These are phyloP conservation scores for Macrotus californicus DNA, from an alignment of 2,113 vertebrate genomes.

Conservation along the genomic window DNA sequence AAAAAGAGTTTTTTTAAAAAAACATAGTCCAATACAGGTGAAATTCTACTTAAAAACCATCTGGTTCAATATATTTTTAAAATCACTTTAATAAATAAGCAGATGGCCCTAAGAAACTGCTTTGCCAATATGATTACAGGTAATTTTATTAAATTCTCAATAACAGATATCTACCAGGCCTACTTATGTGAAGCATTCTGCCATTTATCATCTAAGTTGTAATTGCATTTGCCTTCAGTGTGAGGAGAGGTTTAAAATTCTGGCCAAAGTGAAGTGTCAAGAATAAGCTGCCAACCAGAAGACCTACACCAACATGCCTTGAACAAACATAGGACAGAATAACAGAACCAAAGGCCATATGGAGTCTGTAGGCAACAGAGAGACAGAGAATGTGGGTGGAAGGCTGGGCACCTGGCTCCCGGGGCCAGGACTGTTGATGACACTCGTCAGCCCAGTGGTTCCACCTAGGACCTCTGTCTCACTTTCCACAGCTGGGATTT, in stretches of 20 bases:
- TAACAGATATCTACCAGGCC: not conserved
- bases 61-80: not conserved
- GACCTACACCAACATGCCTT: not conserved
- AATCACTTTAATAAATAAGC: not conserved
- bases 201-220: not conserved
- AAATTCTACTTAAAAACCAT: not conserved
- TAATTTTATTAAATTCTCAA: not conserved
- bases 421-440: rapidly evolving
- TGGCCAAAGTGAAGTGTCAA: not conserved
- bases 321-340: not conserved
- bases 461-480: not conserved
- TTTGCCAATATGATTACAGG: conserved; percentile 6
- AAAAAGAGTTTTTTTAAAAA: not conserved
- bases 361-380: not conserved
- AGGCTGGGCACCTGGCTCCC: not conserved
- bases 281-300: not conserved
- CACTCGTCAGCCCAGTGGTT: not conserved
- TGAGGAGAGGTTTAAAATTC: not conserved
- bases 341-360: not conserved
- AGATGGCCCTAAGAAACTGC: not conserved
- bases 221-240: not conserved
- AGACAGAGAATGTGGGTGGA: not conserved
- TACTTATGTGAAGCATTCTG: not conserved
- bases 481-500: not conserved
- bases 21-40: not conserved